phyloP scores from a whole-genome alignment of 1,140 invertebrate species.

The Leptoteleia sp. region DNA sequence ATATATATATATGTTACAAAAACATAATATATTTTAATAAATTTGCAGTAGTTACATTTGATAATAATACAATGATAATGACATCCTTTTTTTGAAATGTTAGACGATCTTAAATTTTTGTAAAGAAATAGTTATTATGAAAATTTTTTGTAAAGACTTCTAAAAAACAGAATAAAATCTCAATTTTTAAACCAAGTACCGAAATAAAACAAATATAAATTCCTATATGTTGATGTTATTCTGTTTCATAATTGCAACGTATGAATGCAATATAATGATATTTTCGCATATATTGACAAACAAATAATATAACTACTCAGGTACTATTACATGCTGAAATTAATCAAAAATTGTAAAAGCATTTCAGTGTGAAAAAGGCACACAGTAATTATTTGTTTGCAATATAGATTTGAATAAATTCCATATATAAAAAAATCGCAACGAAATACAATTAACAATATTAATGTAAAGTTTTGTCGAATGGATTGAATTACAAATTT shows the following conservation, averaged over 20 bases:
- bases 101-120: conserved; percentile 13
- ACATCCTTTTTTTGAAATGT: conserved; percentile 5
- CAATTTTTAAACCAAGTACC: neutral
- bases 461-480: conserved; percentile 14
- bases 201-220: no score
- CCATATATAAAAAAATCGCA: conserved; percentile 30
- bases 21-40: no score
- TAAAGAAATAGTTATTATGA: conserved; percentile 14
- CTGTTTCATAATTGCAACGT: no score
- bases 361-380: conserved; percentile 1
- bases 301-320: conserved; percentile 24
- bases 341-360: conserved; percentile 9
- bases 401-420: neutral
- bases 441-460: conserved; percentile 21
- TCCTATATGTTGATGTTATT: no score
- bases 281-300: neutral
- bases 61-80: no score
- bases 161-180: conserved; percentile 21
- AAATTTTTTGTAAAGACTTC: conserved; percentile 30
- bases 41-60: no score
- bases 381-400: no score
- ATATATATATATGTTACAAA: no score
- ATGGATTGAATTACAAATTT: no score
- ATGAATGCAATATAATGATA: no score
- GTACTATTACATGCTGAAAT: conserved; percentile 31